Base-by-base conservation (phyloP, 2,797 vertebrate genomes). In the Leptoclinus maculatus region DNA sequence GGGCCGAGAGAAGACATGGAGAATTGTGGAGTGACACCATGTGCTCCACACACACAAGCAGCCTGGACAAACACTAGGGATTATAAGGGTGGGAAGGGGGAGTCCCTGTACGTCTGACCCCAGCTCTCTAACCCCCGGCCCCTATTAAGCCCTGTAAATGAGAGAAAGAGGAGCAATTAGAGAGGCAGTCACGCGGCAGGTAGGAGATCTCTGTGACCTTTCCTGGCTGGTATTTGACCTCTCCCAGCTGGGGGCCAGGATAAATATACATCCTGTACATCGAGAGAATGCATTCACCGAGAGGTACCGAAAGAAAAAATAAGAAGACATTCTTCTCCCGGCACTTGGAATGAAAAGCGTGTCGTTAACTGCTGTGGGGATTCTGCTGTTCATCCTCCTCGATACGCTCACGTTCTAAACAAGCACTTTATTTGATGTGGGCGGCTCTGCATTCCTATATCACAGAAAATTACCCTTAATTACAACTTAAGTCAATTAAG, bases 81-180 rank as follows among this genome's bases (percentile, higher is more conserved):
- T 90, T 84, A 85, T 36, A 53, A 74, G 62, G 63, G 29, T 2
- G n/a, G 39, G 17, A 38, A 43, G 77, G 54, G 54, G 68, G 83
- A 70, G 76, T 79, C 58, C 54, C 68, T 47, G 63, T 81, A 84
- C 2, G 2, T 74, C 76, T 92, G 84, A 88, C 83, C 86, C 63
- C 7, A 10, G 54, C 76, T 63, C 63, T 60, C 66, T 74, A 71
- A 83, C 76, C 88, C 76, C 81, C 8, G 0, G 71, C 68, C 73
- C 71, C 86, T 56, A 64, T 87, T 91, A 88, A 90, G 71, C 80
- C 66, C 63, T 80, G 86, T 83, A 89, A 91, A 92, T 83, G 77
- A 91, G 82, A 89, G 83, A 89, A 88, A 82, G 74, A 87, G 73
- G 63, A 84, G 84, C 85, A 92, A 93, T 92, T 92, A 93, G 87